Evolutionary conservation across 2,797 vertebrate genomes (phyloP).

Genomic region (Rhinoraja longicauda): DNA sequence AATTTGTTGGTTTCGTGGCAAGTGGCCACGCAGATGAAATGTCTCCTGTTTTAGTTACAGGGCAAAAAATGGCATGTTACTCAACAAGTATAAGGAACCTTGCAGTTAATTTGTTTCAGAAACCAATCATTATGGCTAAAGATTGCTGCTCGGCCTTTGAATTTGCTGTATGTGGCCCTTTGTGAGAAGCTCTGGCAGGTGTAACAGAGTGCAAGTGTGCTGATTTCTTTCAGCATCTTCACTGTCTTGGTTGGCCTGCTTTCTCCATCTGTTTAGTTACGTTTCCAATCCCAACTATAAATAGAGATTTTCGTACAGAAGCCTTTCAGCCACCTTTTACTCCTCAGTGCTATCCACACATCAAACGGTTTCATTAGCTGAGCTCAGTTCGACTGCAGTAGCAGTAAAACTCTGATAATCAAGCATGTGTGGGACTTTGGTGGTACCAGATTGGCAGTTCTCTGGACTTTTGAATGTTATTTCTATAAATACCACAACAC

Average conservation of each 20-base stretch:
- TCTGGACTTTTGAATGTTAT: no score
- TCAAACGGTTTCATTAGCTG: neutral
- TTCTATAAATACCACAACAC: no score
- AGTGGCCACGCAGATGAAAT: conserved; percentile 2
- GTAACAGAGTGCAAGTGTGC: neutral
- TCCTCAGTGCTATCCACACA: no score
- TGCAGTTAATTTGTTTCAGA: neutral
- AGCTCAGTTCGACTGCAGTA: neutral
- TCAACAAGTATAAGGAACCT: neutral
- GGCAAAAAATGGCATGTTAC: neutral
- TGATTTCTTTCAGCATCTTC: neutral
- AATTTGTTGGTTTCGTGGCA: neutral
- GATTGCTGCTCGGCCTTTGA: neutral
- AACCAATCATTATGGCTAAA: neutral
- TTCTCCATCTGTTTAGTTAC: neutral
- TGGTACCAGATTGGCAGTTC: no score
- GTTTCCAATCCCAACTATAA: neutral
- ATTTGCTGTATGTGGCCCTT: neutral
- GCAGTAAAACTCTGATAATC: no score
- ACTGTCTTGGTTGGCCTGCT: neutral
- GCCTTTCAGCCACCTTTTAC: no score
- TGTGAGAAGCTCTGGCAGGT: neutral
- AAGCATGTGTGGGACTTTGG: no score
- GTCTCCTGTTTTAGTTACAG: neutral
- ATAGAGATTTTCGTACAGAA: neutral